Conservation (phyloP, 2,797 vertebrate genomes). For the Echeneis naucrates region DNA sequence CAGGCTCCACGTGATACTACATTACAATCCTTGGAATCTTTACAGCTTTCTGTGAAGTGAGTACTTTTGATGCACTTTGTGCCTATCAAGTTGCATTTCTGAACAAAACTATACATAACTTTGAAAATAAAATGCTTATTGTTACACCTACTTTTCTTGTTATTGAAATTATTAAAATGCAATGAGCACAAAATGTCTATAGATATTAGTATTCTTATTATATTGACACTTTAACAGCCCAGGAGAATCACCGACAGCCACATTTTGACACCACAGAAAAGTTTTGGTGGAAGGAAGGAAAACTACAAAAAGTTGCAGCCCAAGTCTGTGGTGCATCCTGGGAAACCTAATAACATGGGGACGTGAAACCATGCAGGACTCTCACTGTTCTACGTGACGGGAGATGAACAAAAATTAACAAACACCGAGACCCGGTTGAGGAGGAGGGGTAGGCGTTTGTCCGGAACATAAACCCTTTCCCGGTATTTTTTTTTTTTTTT, state of each 20-base stretch:
- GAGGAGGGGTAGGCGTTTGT: slow-evolving; percentile 31
- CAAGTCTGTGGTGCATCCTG: slow-evolving; percentile 86
- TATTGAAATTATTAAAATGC: not conserved
- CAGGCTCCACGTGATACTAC: not conserved
- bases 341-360: slow-evolving; percentile 88
- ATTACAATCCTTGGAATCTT: too few species aligned
- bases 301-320: slow-evolving; percentile 69
- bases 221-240: not conserved
- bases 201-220: not conserved
- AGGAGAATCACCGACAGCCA: not conserved
- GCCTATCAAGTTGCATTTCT: not conserved
- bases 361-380: slow-evolving; percentile 74
- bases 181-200: not conserved
- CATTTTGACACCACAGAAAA: not conserved
- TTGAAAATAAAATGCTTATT: too few species aligned
- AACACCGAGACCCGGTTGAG: slow-evolving; percentile 49
- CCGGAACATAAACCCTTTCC: slow-evolving; percentile 45
- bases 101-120: too few species aligned
- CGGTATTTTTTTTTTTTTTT: slow-evolving; percentile 17
- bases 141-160: not conserved
- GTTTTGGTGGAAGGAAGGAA: slow-evolving; percentile 17
- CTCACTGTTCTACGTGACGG: slow-evolving; percentile 60
- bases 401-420: slow-evolving; percentile 65
- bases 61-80: not conserved
- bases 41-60: too few species aligned